Conservation (phyloP, 2,797 vertebrate species). For the Anableps anableps region DNA sequence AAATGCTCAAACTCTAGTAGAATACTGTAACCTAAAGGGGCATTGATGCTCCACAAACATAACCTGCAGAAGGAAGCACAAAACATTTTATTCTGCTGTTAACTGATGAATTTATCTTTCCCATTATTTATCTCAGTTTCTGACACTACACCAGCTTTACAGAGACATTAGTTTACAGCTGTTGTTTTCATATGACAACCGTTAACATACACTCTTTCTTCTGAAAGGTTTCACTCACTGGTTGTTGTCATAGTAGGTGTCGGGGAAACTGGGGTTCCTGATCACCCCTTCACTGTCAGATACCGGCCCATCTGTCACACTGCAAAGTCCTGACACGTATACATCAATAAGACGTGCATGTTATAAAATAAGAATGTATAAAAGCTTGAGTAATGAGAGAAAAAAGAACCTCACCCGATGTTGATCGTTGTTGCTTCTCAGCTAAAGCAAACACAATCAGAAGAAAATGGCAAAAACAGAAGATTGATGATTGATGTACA, state of each 20-base stretch:
- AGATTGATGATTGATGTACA: too few species aligned
- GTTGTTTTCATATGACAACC: neutral
- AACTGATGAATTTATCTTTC: neutral
- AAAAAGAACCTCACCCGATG: conserved; percentile 50
- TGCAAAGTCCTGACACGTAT: conserved; percentile 70
- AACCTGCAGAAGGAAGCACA: conserved; percentile 67
- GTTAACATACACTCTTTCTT: neutral
- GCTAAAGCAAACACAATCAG: conserved; percentile 38
- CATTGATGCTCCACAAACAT: conserved; percentile 82
- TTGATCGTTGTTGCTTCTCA: conserved; percentile 30
- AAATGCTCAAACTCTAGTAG: conserved; percentile 81
- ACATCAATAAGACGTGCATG: conserved; percentile 21
- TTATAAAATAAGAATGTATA: conserved; percentile 43
- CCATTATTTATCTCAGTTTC: too few species aligned
- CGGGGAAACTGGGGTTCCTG: conserved; percentile 74
- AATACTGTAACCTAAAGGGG: conserved; percentile 70
- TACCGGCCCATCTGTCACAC: conserved; percentile 70
- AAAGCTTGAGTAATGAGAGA: conserved; percentile 6
- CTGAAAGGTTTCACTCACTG: conserved; percentile 76
- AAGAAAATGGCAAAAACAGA: neutral
- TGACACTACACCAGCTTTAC: neutral
- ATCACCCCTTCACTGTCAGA: conserved; percentile 72
- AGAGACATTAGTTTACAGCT: neutral
- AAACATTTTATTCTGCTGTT: too few species aligned
- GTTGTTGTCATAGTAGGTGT: conserved; percentile 77